Conservation (phyloP, 2,888 invertebrate genomes). For the Junonia oenone region DNA sequence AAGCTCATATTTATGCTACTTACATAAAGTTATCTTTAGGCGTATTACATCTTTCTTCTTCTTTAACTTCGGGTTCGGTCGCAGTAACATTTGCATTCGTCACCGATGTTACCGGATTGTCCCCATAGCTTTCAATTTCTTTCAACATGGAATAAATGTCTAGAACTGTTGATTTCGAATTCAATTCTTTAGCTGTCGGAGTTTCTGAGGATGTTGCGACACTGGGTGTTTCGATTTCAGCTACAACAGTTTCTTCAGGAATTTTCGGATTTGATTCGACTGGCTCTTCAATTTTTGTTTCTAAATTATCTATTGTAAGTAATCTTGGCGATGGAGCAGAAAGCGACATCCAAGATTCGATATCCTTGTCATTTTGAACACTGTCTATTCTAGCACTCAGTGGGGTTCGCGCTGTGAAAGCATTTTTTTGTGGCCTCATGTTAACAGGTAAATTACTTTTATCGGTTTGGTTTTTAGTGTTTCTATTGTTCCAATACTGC, state of each 20-base stretch:
- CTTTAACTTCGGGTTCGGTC: conserved; percentile 40
- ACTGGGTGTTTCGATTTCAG: conserved; percentile 17
- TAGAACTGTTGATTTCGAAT: conserved; percentile 59
- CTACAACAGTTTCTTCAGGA: conserved; percentile 10
- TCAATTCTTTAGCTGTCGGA: conserved; percentile 46
- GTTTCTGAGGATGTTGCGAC: conserved; percentile 32
- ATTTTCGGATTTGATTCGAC: conserved; percentile 2
- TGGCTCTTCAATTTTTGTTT: conserved; percentile 27
- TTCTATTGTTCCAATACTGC: conserved; percentile 60
- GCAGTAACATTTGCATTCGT: conserved; percentile 34
- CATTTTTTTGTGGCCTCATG: conserved; percentile 52
- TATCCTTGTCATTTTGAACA: conserved; percentile 66
- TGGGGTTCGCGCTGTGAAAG: conserved; percentile 47
- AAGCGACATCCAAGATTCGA: conserved; percentile 74
- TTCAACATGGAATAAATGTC: conserved; percentile 76
- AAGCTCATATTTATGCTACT: conserved; percentile 32
- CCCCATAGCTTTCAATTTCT: conserved; percentile 70
- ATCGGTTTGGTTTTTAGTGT: conserved; percentile 32
- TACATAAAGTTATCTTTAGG: conserved; percentile 70
- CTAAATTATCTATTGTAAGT: conserved; percentile 41
- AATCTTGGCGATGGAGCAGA: conserved; percentile 59
- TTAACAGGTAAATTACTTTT: conserved; percentile 38
- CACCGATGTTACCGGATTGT: conserved; percentile 54
- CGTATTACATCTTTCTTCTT: conserved; percentile 42
- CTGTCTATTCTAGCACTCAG: conserved; percentile 63